Base-by-base conservation (phyloP, 2,888 invertebrate genomes). In the Polydrusus tereticollis region DNA sequence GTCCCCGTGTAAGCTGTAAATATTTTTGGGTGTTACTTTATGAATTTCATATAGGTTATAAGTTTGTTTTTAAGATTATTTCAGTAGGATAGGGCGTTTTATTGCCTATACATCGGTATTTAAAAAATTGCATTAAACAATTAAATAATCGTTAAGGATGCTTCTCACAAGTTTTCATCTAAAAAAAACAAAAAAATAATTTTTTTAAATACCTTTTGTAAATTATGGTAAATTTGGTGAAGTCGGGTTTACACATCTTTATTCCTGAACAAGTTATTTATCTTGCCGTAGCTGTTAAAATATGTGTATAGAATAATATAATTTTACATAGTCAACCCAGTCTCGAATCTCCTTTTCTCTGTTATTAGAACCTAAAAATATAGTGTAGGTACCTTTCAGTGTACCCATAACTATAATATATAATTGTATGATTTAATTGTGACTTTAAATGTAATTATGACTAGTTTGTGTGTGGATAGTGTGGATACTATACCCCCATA, bases 1-100 rank as follows among this genome's bases (percentile, higher is more conserved):
- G 70, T 70, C 70, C 70, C 58, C 20, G 36, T 68, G 58, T 23
- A 60, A 52, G 29, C 14, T 68, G 68, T 68, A 68, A 29, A 68
- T 68, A 68, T 20, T 59, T 45, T 67, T 67, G 66, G 33, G 43
- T 67, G 58, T 67, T 52, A 41, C 14, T 65, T 65, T 26, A 41
- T 21, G 36, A 58, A 26, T 20, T 47, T 47, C 29, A 8, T 14
- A 2, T 58, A 58, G 41, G 20, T 36, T 20, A 36, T 58, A 58
- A 36, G 21, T 43, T 41, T 18, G 7, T 43, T 60, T 60, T 41
- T 16, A 16, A 14, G 16, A 16, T 43, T 60, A n/a, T 41, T 59
- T 38, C 8, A 14, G 47, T 62, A 62, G 33, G n/a, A 29, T 60
- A 60, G 60, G 23, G 16, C 60, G 43, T 62, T 62, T 62, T 62